Percentiles rank a stretch among this genome's conserved stretches.
Evolutionary conservation across 2,888 invertebrate genomes (phyloP).

Genomic region (Tetragonisca angustula): DNA sequence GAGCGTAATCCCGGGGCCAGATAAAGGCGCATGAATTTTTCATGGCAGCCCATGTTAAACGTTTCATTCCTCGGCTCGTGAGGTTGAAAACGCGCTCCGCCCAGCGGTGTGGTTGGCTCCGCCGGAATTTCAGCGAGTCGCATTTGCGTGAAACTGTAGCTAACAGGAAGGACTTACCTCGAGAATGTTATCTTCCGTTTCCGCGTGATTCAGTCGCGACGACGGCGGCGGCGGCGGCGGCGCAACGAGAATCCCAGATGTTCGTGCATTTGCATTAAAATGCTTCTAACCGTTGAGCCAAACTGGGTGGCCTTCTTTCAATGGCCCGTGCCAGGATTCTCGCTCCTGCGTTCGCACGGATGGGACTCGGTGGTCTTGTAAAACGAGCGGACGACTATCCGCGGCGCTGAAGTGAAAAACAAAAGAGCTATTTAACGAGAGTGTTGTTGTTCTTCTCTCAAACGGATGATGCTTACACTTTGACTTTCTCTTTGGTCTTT

Average conservation of each 20-base stretch:
- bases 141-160: conserved; percentile 24
- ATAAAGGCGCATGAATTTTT: conserved; percentile 48
- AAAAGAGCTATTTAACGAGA: neutral
- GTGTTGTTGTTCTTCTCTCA: neutral
- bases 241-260: conserved; percentile 52
- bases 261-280: conserved; percentile 68
- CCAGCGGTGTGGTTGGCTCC: neutral
- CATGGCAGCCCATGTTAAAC: conserved; percentile 48
- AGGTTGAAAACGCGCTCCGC: neutral
- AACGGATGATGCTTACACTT: no score
- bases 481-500: no score
- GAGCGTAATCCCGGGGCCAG: conserved; percentile 30
- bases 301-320: conserved; percentile 25
- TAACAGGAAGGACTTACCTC: conserved; percentile 45
- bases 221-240: neutral
- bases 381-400: neutral
- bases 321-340: conserved; percentile 30
- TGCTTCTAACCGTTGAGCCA: conserved; percentile 44
- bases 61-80: conserved; percentile 21
- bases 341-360: conserved; percentile 9
- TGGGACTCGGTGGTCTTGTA: neutral
- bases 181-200: conserved; percentile 61
- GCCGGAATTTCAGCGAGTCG: conserved; percentile 42
- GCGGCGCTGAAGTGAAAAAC: neutral
- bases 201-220: conserved; percentile 39